Base-by-base conservation (phyloP, 2,888 invertebrate species). In the Copidosoma aretas region DNA sequence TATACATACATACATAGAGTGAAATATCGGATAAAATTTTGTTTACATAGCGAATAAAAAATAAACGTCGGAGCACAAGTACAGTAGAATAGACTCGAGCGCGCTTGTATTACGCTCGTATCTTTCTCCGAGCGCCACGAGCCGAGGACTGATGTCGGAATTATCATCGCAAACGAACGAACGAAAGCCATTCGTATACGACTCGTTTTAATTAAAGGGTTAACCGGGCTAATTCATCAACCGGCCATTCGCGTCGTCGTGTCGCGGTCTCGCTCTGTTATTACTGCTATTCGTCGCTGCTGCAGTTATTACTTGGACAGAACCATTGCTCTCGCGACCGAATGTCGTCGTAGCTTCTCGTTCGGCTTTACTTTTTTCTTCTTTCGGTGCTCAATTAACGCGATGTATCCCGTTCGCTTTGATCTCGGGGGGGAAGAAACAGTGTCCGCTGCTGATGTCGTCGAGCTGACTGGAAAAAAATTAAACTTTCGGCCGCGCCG, bases 131-230 rank as follows among this genome's bases (percentile, higher is more conserved):
- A 66, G 66, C 52, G 8, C 52, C 10, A 24, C 60, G 32, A 60
- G 53, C 39, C 53, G 56, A 22, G 43, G 53, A 64, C 70, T 70
- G 64, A 73, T 5, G 8, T 25, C 60, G 62, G 70, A 58, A 73
- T 72, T 58, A 15, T 46, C 12, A 17, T 46, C 3, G 14, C 14
- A 2, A 17, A 60, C 58, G 62, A 70, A 64, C 70, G 64, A 71
- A 67, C 67, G 61, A 68, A 71, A 73, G 71, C 63, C 64, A 67
- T 59, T 64, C 66, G 61, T 69, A 68, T 67, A 65, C 67, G 68
- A 75, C 74, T 76, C 76, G 72, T 77, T 76, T 74, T 77, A 75
- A 77, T 77, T 77, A 74, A 75, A 71, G 73, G 75, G 76, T 76
- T 76, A 77, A 75, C 68, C 73, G 76, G 72, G 75, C 71, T 71